Evolutionary conservation across 1,140 invertebrate genomes (phyloP).

Genomic region (Hypothenemus hampei): DNA sequence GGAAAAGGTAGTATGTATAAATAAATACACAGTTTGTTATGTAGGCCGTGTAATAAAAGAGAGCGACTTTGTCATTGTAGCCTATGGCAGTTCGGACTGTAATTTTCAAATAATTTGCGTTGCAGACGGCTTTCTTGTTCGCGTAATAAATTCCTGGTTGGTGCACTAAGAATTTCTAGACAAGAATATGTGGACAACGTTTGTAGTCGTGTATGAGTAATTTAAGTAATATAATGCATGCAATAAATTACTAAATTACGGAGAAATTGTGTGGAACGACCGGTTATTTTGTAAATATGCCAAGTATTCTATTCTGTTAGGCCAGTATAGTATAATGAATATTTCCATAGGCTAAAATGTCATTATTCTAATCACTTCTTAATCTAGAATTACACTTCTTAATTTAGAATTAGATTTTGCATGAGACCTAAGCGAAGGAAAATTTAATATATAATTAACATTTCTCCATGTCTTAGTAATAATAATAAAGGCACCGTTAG

Average conservation of each 20-base stretch:
- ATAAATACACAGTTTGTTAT: no score
- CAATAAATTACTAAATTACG: constrained; percentile 19
- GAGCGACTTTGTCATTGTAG: constrained; percentile 2
- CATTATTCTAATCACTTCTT: no score
- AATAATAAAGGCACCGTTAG: neutral
- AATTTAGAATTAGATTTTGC: no score
- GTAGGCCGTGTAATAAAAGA: no score
- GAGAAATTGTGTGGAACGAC: constrained; percentile 8
- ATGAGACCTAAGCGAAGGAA: no score
- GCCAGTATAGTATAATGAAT: no score
- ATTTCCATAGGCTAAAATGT: no score
- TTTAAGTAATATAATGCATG: constrained; percentile 16
- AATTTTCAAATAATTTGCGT: constrained; percentile 5
- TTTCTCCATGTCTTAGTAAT: no score
- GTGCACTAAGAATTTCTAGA: constrained; percentile 12
- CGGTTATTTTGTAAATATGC: constrained; percentile 4
- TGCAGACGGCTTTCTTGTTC: neutral
- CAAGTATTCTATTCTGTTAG: no score
- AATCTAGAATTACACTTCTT: no score
- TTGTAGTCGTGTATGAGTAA: constrained; percentile 15
- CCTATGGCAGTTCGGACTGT: neutral
- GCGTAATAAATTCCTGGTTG: constrained; percentile 15
- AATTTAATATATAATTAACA: neutral
- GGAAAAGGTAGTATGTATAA: neutral
- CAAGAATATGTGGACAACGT: constrained; percentile 18